Percentiles rank a stretch among this genome's conserved stretches.
Evolutionary conservation across 2,797 vertebrate genomes (phyloP).

Genomic region (Anableps anableps): DNA sequence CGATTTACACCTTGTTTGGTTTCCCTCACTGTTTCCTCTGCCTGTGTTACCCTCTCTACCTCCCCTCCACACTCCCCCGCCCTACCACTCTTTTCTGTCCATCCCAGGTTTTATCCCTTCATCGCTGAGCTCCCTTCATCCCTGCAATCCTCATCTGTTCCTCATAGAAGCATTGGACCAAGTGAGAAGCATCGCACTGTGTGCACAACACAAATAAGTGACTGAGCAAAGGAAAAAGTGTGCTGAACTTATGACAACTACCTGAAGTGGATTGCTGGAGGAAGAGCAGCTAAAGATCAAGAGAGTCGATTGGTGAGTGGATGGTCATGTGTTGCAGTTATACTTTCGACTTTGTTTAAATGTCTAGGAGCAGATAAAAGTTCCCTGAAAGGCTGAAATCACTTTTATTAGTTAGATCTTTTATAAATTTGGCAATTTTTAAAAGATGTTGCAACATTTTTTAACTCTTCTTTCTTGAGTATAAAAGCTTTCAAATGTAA

Average conservation of each 20-base stretch:
- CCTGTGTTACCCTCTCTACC: constrained; percentile 37
- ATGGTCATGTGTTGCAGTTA: constrained; percentile 22
- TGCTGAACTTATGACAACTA: constrained; percentile 59
- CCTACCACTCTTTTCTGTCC: constrained; percentile 61
- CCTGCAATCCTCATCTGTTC: constrained; percentile 85
- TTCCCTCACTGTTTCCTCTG: constrained; percentile 37
- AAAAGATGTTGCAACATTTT: too few species aligned
- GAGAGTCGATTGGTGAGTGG: constrained; percentile 66
- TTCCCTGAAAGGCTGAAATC: not conserved
- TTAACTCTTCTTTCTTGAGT: constrained; percentile 1
- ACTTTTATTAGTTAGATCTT: not conserved
- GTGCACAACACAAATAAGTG: constrained; percentile 59
- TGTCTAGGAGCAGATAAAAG: not conserved
- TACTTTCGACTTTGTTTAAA: not conserved
- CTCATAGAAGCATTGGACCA: constrained; percentile 70
- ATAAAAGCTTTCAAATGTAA: not conserved
- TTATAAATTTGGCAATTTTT: not conserved
- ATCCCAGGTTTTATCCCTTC: constrained; percentile 82
- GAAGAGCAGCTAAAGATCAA: constrained; percentile 47
- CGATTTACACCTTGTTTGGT: constrained; percentile 74
- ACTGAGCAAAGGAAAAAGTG: constrained; percentile 58
- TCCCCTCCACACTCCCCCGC: not conserved
- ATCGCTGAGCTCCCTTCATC: constrained; percentile 86
- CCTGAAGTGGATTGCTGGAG: constrained; percentile 37
- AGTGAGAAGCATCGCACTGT: constrained; percentile 60